These are phyloP conservation scores for Drosophila watanabei DNA, from an alignment of 1,140 invertebrate species.

Conservation along the genomic window DNA sequence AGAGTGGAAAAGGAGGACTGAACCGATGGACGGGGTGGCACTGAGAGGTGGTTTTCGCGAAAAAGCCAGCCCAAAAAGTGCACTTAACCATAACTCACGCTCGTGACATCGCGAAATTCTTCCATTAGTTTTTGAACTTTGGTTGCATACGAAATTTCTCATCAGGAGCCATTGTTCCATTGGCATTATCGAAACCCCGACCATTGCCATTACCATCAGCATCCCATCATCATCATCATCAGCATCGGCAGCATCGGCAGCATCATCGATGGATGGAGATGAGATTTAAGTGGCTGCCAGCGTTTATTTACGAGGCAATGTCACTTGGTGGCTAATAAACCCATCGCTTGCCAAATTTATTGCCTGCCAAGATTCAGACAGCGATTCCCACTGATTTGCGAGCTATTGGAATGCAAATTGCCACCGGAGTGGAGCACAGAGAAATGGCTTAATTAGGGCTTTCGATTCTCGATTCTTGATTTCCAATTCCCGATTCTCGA, in stretches of 20 bases:
- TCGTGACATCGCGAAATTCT: conserved; percentile 71
- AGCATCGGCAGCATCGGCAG: too few relatives aligned
- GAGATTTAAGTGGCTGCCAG: conserved; percentile 41
- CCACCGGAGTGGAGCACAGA: conserved; percentile 21
- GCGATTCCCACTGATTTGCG: conserved; percentile 26
- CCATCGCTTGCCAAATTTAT: conserved; percentile 63
- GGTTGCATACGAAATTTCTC: conserved; percentile 69
- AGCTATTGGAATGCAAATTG: conserved; percentile 51
- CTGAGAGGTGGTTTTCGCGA: conserved; percentile 8
- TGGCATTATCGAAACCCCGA: conserved; percentile 42
- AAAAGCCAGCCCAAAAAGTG: conserved; percentile 63
- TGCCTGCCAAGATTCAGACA: conserved; percentile 52
- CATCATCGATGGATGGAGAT: conserved; percentile 57
- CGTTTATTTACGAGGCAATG: conserved; percentile 61
- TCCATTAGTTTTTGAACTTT: conserved; percentile 68
- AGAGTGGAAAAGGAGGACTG: neutral
- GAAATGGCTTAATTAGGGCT: conserved; percentile 52
- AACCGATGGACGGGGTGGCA: conserved; percentile 1
- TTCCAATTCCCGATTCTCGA: conserved; percentile 23
- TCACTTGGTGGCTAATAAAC: conserved; percentile 68
- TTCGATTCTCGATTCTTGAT: conserved; percentile 20
- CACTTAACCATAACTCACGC: conserved; percentile 78
- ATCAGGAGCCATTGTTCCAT: conserved; percentile 31
- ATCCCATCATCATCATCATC: conserved; percentile 32
- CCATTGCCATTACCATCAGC: conserved; percentile 1